Conservation (phyloP, 2,113 vertebrate genomes). For the Trichechus manatus region DNA sequence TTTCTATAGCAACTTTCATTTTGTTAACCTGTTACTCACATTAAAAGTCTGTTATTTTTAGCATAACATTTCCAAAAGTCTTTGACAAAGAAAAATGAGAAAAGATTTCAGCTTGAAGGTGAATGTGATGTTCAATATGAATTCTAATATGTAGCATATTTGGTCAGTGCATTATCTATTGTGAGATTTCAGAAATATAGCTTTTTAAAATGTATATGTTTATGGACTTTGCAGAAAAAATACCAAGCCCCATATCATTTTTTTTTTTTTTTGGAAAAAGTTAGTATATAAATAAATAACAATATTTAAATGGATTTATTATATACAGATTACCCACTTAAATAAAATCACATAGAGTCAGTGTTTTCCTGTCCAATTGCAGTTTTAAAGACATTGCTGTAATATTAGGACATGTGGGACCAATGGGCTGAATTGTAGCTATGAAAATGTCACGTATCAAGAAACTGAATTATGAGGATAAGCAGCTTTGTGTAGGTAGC, state of each 20-base stretch:
- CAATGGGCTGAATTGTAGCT: conserved; percentile 16
- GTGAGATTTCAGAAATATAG: conserved; percentile 75
- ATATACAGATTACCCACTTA: conserved; percentile 69
- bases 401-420: conserved; percentile 1
- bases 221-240: conserved; percentile 55
- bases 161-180: conserved; percentile 73
- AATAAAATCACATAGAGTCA: conserved; percentile 68
- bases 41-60: conserved; percentile 86
- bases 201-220: neutral
- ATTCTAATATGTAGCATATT: conserved; percentile 76
- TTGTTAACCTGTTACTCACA: conserved; percentile 84
- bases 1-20: conserved; percentile 90
- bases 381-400: neutral
- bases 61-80: conserved; percentile 81
- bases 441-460: neutral
- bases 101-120: conserved; percentile 78
- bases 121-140: conserved; percentile 79
- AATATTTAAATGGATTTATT: conserved; percentile 76
- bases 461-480: neutral
- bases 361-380: neutral
- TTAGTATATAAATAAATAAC: conserved; percentile 49
- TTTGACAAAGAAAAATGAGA: conserved; percentile 77
- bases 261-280: neutral
- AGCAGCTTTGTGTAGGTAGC: neutral
- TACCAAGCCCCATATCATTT: neutral